Evolutionary conservation across 2,888 invertebrate genomes (phyloP), one percentile per base, ranked within the genome.

Genomic region (Ecliptopera silaceata): DNA sequence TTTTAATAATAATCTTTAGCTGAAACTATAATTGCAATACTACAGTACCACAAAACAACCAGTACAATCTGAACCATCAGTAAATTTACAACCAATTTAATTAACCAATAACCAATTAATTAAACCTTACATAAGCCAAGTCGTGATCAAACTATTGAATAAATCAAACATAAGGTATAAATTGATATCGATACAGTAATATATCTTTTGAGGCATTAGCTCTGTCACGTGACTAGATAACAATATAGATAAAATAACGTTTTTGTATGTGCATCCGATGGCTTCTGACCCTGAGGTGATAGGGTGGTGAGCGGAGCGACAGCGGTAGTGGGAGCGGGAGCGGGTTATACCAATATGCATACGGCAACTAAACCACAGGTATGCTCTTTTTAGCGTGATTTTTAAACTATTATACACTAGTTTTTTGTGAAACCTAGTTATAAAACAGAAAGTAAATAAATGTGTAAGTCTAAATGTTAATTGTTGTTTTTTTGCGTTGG

Each of bases 191-290:
- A 62, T 66, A 59, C 46, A 46, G 60, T 63, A 57, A 63, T 70
- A 63, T 56, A 63, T 70, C 68, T 68, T 43, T 31, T 43, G 12
- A 59, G 48, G 53, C 61, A 63, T 62, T 66, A 63, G 60, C 38
- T 59, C 56, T 57, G 64, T 63, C 64, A 61, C 48, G 61, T 60
- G 56, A 62, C 45, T 32, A 62, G 69, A 71, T 71, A 66, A 68
- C 69, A 64, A 68, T 66, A 64, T 61, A 53, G 67, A 66, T 66
- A 69, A 65, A 61, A 61, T 64, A 66, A 59, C 54, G 56, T 52
- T 61, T 56, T 61, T 60, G 62, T 51, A 57, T 39, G 54, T 57
- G 63, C 60, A 63, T 59, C 61, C 48, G 56, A 59, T 66, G 66
- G 47, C 63, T 59, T 68, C 20, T 70, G 60, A 70, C 65, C 64